Evolutionary conservation across 92 coral and sea anemone species (phyloP).

Genomic region (Scolanthus callimorphus): DNA sequence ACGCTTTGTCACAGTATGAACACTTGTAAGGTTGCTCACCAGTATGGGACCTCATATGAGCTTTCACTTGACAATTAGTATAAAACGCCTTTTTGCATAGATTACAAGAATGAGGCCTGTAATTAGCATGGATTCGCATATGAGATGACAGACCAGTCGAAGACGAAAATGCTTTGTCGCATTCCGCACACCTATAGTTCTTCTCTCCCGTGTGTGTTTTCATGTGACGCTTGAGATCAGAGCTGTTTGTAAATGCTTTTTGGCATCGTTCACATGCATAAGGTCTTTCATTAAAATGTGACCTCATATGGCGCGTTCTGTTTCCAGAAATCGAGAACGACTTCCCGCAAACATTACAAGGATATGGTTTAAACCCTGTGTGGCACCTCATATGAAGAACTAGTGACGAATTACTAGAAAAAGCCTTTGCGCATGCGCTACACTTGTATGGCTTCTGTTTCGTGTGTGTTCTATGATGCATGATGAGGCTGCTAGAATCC

Average conservation of each 20-base stretch:
- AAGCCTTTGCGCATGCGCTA: neutral
- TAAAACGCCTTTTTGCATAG: neutral
- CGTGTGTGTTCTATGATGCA: neutral
- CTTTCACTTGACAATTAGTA: neutral
- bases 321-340: neutral
- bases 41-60: neutral
- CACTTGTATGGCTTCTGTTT: neutral
- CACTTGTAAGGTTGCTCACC: slow-evolving; percentile 1
- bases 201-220: slow-evolving; percentile 5
- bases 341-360: neutral
- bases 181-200: neutral
- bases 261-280: neutral
- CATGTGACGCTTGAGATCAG: neutral
- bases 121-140: neutral
- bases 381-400: neutral
- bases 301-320: neutral
- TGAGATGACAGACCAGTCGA: neutral
- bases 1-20: neutral
- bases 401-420: slow-evolving; percentile 1
- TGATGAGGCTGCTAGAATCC: slow-evolving; percentile 2
- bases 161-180: neutral
- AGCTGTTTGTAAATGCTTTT: neutral
- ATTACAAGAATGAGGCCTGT: neutral
- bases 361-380: neutral
- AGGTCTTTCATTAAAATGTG: neutral